These are phyloP conservation scores for Atherinosoma microstoma DNA, from an alignment of 2,797 vertebrate species.

Conservation along the genomic window DNA sequence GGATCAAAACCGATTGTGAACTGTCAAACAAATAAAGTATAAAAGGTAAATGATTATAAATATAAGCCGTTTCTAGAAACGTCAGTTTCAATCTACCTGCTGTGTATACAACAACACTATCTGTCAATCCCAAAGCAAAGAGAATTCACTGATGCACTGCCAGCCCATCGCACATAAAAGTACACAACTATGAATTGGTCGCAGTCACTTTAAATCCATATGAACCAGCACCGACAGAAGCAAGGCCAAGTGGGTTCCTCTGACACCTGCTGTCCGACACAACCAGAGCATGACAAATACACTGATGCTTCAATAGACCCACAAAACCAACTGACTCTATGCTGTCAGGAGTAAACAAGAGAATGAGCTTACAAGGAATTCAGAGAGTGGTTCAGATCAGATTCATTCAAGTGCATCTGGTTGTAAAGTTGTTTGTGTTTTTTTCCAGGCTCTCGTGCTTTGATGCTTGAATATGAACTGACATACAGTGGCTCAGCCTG, in stretches of 20 bases:
- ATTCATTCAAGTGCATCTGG: slow-evolving; percentile 50
- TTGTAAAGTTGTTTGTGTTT: slow-evolving; percentile 27
- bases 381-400: slow-evolving; percentile 29
- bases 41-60: not conserved
- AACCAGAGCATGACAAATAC: slow-evolving; percentile 66
- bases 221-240: slow-evolving; percentile 48
- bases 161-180: slow-evolving; percentile 9
- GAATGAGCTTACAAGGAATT: slow-evolving; percentile 31
- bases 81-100: slow-evolving; percentile 8
- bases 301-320: slow-evolving; percentile 60
- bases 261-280: slow-evolving; percentile 65
- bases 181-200: slow-evolving; percentile 20
- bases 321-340: slow-evolving; percentile 7
- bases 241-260: slow-evolving; percentile 38
- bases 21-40: not conserved
- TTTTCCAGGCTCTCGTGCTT: slow-evolving; percentile 13
- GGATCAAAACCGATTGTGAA: not conserved
- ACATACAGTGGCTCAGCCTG: slow-evolving; percentile 8
- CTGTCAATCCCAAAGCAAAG: slow-evolving; percentile 13
- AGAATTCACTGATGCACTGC: slow-evolving; percentile 21
- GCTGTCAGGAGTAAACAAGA: slow-evolving; percentile 54
- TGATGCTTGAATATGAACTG: slow-evolving; percentile 22
- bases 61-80: slow-evolving; percentile 3
- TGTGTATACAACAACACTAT: not conserved
- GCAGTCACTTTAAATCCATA: slow-evolving; percentile 60